phyloP scores from a whole-genome alignment of 1,140 invertebrate species.

The Leptoteleia sp. region DNA sequence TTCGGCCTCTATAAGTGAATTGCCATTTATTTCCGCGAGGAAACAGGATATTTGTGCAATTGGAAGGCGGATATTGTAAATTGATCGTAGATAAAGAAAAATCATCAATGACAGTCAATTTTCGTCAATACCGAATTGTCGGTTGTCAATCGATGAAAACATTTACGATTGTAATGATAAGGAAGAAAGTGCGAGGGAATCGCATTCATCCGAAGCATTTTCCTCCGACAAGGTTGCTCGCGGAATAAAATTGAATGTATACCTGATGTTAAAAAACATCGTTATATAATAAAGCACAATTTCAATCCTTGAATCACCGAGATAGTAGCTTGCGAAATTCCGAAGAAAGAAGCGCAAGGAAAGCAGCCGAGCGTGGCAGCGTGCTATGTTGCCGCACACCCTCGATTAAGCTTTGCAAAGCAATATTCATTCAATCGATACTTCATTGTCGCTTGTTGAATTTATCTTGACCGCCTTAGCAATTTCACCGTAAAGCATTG shows the following conservation, averaged over 20 bases:
- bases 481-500: slow-evolving; percentile 60
- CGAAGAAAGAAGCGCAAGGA: slow-evolving; percentile 44
- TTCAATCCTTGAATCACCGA: slow-evolving; percentile 38
- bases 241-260: slow-evolving; percentile 16
- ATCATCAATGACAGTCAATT: no score
- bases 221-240: neutral
- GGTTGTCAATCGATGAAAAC: neutral
- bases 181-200: neutral
- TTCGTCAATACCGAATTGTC: no score
- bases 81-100: no score
- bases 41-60: no score
- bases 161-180: slow-evolving; percentile 1
- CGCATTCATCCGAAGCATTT: neutral
- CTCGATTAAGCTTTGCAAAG: slow-evolving; percentile 60
- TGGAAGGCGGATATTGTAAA: no score
- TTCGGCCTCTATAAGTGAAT: no score
- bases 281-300: slow-evolving; percentile 55
- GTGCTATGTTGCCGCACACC: slow-evolving; percentile 42
- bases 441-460: slow-evolving; percentile 66
- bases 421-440: slow-evolving; percentile 66
- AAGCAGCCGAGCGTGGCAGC: slow-evolving; percentile 33
- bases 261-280: slow-evolving; percentile 7
- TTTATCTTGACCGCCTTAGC: slow-evolving; percentile 66
- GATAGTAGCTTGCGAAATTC: slow-evolving; percentile 44
- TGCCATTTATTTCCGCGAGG: no score